Evolutionary conservation across 2,797 vertebrate genomes (phyloP).

Genomic region (Hozukius guyotensis): DNA sequence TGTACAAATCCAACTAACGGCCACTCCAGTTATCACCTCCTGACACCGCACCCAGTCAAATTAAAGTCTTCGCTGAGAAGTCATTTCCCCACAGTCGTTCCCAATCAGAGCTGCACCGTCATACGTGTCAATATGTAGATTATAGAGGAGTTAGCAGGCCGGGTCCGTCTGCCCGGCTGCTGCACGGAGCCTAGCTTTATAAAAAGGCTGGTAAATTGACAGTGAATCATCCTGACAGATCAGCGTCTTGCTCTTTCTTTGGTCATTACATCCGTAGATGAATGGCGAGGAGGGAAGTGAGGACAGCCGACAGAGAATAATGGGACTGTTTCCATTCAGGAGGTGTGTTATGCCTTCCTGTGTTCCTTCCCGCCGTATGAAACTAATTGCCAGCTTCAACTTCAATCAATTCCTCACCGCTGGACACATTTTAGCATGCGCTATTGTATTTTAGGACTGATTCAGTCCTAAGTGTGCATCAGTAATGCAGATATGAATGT

Average conservation of each 20-base stretch:
- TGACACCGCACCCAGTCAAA: slow-evolving; percentile 33
- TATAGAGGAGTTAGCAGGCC: slow-evolving; percentile 12
- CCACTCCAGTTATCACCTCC: slow-evolving; percentile 9
- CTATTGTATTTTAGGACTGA: slow-evolving; percentile 27
- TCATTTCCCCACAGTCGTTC: slow-evolving; percentile 30
- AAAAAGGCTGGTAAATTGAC: slow-evolving; percentile 66
- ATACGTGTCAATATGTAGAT: slow-evolving; percentile 54
- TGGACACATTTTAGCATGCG: slow-evolving; percentile 31
- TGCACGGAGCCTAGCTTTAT: slow-evolving; percentile 39
- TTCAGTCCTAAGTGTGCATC: slow-evolving; percentile 10
- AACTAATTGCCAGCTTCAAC: slow-evolving; percentile 61
- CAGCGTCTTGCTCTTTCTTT: slow-evolving; percentile 68
- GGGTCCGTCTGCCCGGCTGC: slow-evolving; percentile 13
- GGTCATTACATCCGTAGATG: slow-evolving; percentile 69
- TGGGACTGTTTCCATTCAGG: slow-evolving; percentile 66
- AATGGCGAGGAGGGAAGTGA: slow-evolving; percentile 59
- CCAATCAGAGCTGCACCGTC: slow-evolving; percentile 37
- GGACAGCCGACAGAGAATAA: slow-evolving; percentile 64
- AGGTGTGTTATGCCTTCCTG: slow-evolving; percentile 46
- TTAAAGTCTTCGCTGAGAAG: slow-evolving; percentile 25
- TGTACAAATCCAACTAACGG: background rate
- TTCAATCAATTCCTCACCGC: slow-evolving; percentile 52
- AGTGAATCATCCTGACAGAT: slow-evolving; percentile 79
- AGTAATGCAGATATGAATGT: slow-evolving; percentile 9
- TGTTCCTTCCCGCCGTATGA: slow-evolving; percentile 12